Evolutionary conservation across 1,140 invertebrate species (phyloP).

Genomic region (Apis cerana): DNA sequence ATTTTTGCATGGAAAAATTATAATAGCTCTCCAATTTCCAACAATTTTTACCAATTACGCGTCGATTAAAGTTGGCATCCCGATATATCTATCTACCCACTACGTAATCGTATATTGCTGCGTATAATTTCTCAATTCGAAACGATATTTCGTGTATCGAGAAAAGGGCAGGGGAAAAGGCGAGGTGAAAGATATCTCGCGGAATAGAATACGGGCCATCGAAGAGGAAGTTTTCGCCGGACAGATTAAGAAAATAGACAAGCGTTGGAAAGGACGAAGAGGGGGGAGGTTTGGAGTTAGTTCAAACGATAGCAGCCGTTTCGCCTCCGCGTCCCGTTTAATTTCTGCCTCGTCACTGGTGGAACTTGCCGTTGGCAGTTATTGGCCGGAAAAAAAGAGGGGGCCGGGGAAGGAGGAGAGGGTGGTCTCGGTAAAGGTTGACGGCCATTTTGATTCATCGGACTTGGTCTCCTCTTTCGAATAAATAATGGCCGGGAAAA

Average conservation of each 20-base stretch:
- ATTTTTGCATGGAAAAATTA: no score
- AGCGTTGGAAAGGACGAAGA: neutral
- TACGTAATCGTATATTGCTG: neutral
- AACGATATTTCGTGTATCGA: neutral
- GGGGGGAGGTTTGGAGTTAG: slow-evolving; percentile 25
- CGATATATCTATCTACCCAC: no score
- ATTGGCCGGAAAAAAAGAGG: slow-evolving; percentile 13
- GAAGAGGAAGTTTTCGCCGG: neutral
- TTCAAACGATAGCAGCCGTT: slow-evolving; percentile 34
- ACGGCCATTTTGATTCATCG: slow-evolving; percentile 72
- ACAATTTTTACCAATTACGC: no score
- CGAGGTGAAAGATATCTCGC: neutral
- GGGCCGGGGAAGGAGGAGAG: no score
- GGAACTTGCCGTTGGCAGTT: slow-evolving; percentile 26
- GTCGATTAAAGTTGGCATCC: no score
- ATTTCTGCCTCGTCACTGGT: slow-evolving; percentile 34
- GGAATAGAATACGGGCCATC: neutral
- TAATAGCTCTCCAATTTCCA: no score
- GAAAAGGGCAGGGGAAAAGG: neutral
- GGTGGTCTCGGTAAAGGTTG: neutral
- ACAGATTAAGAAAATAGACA: slow-evolving; percentile 16
- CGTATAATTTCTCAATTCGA: no score
- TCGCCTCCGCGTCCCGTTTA: slow-evolving; percentile 5
- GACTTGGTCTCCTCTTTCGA: slow-evolving; percentile 53
- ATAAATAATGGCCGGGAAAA: slow-evolving; percentile 69